phyloP scores from a whole-genome alignment of 2,888 invertebrate genomes.

The Erpobdella octoculata region DNA sequence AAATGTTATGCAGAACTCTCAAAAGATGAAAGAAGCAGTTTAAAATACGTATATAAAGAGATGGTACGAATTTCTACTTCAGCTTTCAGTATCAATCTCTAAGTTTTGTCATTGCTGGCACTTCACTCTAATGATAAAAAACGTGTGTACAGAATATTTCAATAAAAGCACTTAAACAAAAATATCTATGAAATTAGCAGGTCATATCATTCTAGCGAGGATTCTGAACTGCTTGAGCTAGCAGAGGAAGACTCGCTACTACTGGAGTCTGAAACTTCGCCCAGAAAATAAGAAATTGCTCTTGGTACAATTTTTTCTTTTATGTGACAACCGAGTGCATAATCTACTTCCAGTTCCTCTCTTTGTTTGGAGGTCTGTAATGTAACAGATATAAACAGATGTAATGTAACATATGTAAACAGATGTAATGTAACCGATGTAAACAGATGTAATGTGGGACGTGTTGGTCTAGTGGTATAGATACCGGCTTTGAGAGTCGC shows the following conservation, averaged over 20 bases:
- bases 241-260: not conserved
- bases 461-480: too few species aligned
- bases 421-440: not conserved
- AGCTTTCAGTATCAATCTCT: too few species aligned
- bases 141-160: not conserved
- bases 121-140: too few species aligned
- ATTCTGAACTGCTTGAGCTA: not conserved
- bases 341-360: slow-evolving; percentile 18
- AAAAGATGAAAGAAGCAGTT: too few species aligned
- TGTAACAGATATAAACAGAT: too few species aligned
- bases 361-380: slow-evolving; percentile 14
- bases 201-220: not conserved
- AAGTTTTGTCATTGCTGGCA: too few species aligned
- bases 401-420: not conserved
- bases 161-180: not conserved
- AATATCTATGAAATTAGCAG: not conserved
- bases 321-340: not conserved
- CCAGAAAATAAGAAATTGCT: slow-evolving; percentile 90
- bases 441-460: too few species aligned
- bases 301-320: slow-evolving; percentile 63
- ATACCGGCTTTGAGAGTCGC: too few species aligned
- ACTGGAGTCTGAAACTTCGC: slow-evolving; percentile 57
- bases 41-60: too few species aligned
- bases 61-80: too few species aligned
- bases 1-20: too few species aligned